These are phyloP conservation scores for Oxyscelio sp. DNA, from an alignment of 2,888 invertebrate species.

Conservation along the genomic window DNA sequence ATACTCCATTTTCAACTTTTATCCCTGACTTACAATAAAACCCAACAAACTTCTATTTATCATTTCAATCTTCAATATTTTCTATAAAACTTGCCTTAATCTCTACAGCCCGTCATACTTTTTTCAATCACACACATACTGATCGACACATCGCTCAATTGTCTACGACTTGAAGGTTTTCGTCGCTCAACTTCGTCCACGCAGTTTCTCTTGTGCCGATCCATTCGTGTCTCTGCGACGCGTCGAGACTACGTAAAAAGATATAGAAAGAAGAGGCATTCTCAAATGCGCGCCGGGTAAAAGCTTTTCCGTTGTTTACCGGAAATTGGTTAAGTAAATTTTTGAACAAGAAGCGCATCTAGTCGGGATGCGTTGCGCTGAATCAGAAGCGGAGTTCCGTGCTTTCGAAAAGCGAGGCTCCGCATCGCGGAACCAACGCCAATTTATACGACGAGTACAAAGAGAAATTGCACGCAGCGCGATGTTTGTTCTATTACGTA, in stretches of 20 bases:
- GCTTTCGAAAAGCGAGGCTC: slow-evolving; percentile 43
- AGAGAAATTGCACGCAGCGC: slow-evolving; percentile 42
- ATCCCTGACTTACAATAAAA: background rate
- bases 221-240: slow-evolving; percentile 52
- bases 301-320: slow-evolving; percentile 70
- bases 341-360: slow-evolving; percentile 60
- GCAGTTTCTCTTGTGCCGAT: slow-evolving; percentile 16
- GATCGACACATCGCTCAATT: slow-evolving; percentile 35
- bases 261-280: slow-evolving; percentile 43
- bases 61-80: background rate
- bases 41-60: background rate
- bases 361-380: slow-evolving; percentile 45
- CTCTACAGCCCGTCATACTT: background rate
- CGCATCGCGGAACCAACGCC: slow-evolving; percentile 18
- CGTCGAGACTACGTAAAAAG: slow-evolving; percentile 60
- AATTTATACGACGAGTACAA: slow-evolving; percentile 47
- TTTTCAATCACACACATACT: background rate
- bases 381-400: slow-evolving; percentile 49
- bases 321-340: slow-evolving; percentile 70
- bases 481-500: slow-evolving; percentile 59
- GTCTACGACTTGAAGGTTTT: slow-evolving; percentile 30
- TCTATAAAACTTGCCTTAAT: background rate
- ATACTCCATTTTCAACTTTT: too few species aligned
- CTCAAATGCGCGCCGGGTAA: slow-evolving; percentile 45
- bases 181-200: background rate